Base-by-base conservation (phyloP, 2,888 invertebrate genomes). In the Pristionchus arcanus region DNA sequence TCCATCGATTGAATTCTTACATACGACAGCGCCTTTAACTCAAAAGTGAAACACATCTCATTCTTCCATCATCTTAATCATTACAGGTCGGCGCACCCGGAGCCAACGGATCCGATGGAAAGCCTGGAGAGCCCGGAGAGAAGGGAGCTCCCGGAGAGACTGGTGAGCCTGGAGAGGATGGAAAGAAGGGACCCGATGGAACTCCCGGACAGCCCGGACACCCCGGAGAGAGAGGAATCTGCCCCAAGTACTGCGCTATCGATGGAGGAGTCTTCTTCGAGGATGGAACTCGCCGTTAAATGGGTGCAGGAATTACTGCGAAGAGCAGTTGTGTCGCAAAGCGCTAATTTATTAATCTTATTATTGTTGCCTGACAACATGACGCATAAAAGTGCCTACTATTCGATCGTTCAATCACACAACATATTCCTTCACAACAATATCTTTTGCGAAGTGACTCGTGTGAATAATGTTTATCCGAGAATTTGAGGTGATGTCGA, bases 61-160 rank as follows among this genome's bases (percentile, higher is more conserved):
- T 55, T 1, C 55, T 4, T 21, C 55, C 55, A 21, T 1, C 55
- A 49, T 21, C 21, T 55, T 15, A 1, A 55, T 9, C 42, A 49
- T 49, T 49, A 1, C 42, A 49, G 37, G 34, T 91, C 90, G 93
- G 93, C 91, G 90, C 91, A 0, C 92, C 92, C 88, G 92, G 92
- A 90, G 86, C 90, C 66, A 91, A 92, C 90, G 93, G 93, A 91
- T 89, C 91, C 74, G 91, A 92, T 89, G 93, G 93, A 91, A 90
- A 90, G 37, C 91, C 91, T 81, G 93, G 93, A 92, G 92, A 91
- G 90, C 90, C 91, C 89, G 93, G 93, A 91, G 42, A 37, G 37
- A 66, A 90, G 84, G 90, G 84, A 90, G 59, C 74, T 81, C 86
- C 86, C 74, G 86, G 86, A 66, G 86, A 86, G 86, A 42, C 74